phyloP scores from a whole-genome alignment of 2,797 vertebrate species.

The Spizella passerina region DNA sequence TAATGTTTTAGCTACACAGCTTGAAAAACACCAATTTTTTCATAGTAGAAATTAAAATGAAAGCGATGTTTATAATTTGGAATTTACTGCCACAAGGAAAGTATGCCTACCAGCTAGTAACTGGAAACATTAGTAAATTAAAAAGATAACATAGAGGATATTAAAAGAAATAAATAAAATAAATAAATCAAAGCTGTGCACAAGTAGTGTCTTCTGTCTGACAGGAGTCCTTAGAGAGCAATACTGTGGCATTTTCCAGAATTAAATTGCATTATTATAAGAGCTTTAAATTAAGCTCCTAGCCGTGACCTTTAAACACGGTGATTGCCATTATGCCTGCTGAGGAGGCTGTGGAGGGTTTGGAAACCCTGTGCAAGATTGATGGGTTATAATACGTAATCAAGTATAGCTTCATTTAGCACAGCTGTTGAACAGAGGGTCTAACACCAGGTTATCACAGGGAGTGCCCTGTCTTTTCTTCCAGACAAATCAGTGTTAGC shows the following conservation, averaged over 20 bases:
- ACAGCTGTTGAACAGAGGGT: slow-evolving; percentile 34
- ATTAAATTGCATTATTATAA: slow-evolving; percentile 61
- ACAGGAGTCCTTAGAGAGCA: slow-evolving; percentile 23
- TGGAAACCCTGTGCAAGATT: slow-evolving; percentile 60
- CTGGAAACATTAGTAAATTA: background rate
- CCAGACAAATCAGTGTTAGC: slow-evolving; percentile 40
- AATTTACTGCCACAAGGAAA: background rate
- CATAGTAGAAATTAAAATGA: background rate
- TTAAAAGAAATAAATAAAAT: background rate
- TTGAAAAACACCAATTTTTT: background rate
- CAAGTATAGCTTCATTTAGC: slow-evolving; percentile 61
- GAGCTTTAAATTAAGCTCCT: slow-evolving; percentile 66
- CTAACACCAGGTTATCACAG: slow-evolving; percentile 45
- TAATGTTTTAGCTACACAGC: background rate
- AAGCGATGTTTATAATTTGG: background rate
- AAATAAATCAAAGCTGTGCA: background rate
- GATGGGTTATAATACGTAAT: slow-evolving; percentile 60
- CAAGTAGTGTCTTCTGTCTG: background rate
- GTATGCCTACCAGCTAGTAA: background rate
- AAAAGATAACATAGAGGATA: background rate
- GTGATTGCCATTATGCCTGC: slow-evolving; percentile 64
- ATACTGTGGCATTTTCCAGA: slow-evolving; percentile 44
- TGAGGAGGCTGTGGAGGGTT: slow-evolving; percentile 53
- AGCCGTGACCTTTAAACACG: slow-evolving; percentile 61
- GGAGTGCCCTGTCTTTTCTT: slow-evolving; percentile 19